Evolutionary conservation across 2,888 invertebrate species (phyloP).

Genomic region (Artemia sp.): DNA sequence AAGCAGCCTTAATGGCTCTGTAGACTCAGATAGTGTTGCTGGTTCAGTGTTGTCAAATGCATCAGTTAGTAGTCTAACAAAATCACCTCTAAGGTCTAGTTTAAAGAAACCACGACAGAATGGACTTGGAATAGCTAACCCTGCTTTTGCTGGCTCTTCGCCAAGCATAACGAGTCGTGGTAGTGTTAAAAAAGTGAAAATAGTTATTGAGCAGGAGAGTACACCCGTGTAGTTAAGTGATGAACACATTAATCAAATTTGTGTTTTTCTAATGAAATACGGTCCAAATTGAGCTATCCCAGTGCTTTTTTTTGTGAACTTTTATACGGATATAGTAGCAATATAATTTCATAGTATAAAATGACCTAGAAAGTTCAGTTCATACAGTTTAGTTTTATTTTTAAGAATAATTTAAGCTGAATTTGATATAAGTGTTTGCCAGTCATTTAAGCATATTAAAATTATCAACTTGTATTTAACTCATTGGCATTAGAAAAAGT

Average conservation of each 20-base stretch:
- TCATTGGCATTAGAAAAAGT: too few species aligned
- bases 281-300: too few species aligned
- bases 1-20: slow-evolving; percentile 20
- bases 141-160: slow-evolving; percentile 19
- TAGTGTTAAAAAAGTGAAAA: slow-evolving; percentile 12
- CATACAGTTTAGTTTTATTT: too few species aligned
- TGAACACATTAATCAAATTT: neutral
- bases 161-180: slow-evolving; percentile 27
- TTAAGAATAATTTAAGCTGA: too few species aligned
- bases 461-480: too few species aligned
- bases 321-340: too few species aligned
- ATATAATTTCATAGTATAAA: too few species aligned
- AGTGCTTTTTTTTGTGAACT: too few species aligned
- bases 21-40: slow-evolving; percentile 18
- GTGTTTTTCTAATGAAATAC: too few species aligned
- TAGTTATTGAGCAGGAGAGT: slow-evolving; percentile 5
- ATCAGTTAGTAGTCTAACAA: slow-evolving; percentile 14
- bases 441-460: too few species aligned
- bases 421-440: too few species aligned
- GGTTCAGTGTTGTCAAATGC: slow-evolving; percentile 19
- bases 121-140: neutral
- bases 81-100: slow-evolving; percentile 53
- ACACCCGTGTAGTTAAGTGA: slow-evolving; percentile 1
- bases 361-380: too few species aligned
- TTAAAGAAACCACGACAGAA: slow-evolving; percentile 57